These are phyloP conservation scores for Drosophila melanosoma DNA, from an alignment of 2,888 invertebrate species.

Conservation along the genomic window DNA sequence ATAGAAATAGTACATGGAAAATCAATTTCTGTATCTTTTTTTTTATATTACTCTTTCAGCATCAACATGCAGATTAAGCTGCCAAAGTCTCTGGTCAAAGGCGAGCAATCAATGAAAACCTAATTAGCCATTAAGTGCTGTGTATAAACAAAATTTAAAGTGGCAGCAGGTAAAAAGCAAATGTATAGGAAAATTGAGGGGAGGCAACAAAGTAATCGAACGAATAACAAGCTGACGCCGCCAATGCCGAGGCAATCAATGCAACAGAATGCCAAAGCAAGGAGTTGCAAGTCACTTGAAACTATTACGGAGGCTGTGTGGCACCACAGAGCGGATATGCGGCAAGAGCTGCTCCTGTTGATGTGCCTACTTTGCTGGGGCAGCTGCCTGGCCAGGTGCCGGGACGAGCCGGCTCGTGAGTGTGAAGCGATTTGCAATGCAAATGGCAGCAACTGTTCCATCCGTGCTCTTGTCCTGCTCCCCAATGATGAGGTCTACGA, in stretches of 20 bases:
- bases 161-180: background rate
- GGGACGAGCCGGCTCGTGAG: conserved; percentile 74
- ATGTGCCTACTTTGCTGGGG: conserved; percentile 42
- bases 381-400: conserved; percentile 63
- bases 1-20: background rate
- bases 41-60: conserved; percentile 10
- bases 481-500: conserved; percentile 87
- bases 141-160: conserved; percentile 9
- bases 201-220: background rate
- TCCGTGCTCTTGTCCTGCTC: conserved; percentile 88
- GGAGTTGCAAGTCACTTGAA: conserved; percentile 27
- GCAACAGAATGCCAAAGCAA: conserved; percentile 10
- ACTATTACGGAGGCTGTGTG: conserved; percentile 6
- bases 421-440: conserved; percentile 81
- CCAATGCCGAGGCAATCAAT: conserved; percentile 31
- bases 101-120: conserved; percentile 37
- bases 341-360: conserved; percentile 17
- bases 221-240: conserved; percentile 3
- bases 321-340: conserved; percentile 20
- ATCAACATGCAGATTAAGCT: conserved; percentile 30
- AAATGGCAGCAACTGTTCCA: conserved; percentile 85
- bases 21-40: background rate
- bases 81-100: conserved; percentile 1
- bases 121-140: conserved; percentile 40
- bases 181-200: conserved; percentile 1